phyloP scores from a whole-genome alignment of 2,797 vertebrate genomes.

The Taenioides sp. region DNA sequence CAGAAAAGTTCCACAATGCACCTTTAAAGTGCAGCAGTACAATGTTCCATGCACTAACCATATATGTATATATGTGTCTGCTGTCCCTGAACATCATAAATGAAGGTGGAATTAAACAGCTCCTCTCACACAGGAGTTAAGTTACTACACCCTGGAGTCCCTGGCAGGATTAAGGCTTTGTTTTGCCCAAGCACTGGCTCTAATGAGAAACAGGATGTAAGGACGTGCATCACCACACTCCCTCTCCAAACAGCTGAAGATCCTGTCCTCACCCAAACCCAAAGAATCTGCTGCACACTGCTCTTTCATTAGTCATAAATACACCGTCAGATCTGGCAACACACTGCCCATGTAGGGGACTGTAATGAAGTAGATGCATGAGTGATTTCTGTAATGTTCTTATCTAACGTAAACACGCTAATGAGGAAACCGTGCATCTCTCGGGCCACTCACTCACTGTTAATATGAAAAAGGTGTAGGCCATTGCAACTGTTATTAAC shows the following conservation, averaged over 20 bases:
- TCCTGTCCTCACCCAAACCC: conserved; percentile 3
- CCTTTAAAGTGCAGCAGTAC: no score
- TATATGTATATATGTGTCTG: no score
- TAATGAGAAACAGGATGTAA: conserved; percentile 15
- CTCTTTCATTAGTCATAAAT: neutral
- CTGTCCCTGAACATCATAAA: neutral
- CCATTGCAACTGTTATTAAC: no score
- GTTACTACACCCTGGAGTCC: neutral
- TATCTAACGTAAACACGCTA: no score
- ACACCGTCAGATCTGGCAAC: neutral
- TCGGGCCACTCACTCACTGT: no score
- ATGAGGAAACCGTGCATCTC: no score
- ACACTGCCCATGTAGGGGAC: neutral
- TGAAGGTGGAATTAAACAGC: neutral
- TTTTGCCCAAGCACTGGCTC: conserved; percentile 7
- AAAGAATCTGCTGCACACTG: neutral
- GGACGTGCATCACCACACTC: conserved; percentile 2
- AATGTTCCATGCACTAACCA: no score
- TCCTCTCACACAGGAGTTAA: neutral
- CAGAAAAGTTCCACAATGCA: no score
- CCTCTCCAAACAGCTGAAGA: neutral
- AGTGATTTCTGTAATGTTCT: no score
- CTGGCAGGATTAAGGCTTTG: conserved; percentile 15
- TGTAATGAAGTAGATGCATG: no score
- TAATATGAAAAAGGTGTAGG: no score